Base-by-base conservation (phyloP, 2,888 invertebrate species). In the Laspeyria flexula region DNA sequence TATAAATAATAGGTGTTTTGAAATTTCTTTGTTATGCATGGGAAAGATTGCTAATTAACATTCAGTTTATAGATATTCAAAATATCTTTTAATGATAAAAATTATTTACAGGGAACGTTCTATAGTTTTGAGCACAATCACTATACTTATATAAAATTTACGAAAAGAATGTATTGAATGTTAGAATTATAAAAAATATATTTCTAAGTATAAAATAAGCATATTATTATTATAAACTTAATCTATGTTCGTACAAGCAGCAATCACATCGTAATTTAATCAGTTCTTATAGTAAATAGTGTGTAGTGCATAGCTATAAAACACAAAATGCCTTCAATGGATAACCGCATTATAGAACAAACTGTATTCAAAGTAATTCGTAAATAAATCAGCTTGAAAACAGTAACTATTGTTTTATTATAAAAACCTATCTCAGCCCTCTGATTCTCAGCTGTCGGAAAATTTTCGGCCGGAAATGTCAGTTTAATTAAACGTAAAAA, bases 381-480 rank as follows among this genome's bases (percentile, higher is more conserved):
- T 73, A 73, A 81, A 79, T 84, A 85, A 79, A 84, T 69, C 65
- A 56, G 79, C 79, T 82, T 79, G 50, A 73, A 77, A 75, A 69
- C 58, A 25, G 39, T 37, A 53, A 27, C 38, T 39, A 29, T 60
- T 74, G 60, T 70, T 71, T 75, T 40, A 61, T 56, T 66, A 37
- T 6, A 25, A 25, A 18, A 18, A 5, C 18, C 5, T 18, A 18
- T 3, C 18, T 5, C 18, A 18, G 18, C 3, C 5, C n/a, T n/a
- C n/a, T n/a, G n/a, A n/a, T n/a, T n/a, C n/a, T n/a, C n/a, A n/a
- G n/a, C n/a, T n/a, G n/a, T n/a, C n/a, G n/a, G n/a, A n/a, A n/a
- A n/a, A n/a, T n/a, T n/a, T n/a, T n/a, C n/a, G n/a, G n/a, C n/a
- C n/a, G n/a, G n/a, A n/a, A n/a, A n/a, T n/a, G n/a, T n/a, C n/a